phyloP scores from a whole-genome alignment of 2,113 vertebrate genomes.

The Myotis brandtii region DNA sequence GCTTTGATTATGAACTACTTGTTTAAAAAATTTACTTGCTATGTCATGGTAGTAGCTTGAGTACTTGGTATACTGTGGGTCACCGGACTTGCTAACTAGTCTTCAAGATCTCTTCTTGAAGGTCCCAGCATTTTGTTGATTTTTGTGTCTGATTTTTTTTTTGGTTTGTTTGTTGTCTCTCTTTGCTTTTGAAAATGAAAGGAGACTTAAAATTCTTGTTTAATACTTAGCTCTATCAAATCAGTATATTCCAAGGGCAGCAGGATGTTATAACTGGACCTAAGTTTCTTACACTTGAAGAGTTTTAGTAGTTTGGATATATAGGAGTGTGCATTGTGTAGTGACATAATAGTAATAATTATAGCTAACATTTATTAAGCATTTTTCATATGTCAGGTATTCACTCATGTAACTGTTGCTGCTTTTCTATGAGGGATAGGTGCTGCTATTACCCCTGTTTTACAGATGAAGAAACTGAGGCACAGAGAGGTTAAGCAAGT shows the following conservation, averaged over 20 bases:
- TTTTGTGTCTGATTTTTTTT: background rate
- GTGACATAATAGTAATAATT: background rate
- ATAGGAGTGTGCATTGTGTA: background rate
- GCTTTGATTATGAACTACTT: background rate
- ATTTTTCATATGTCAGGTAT: background rate
- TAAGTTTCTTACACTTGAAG: background rate
- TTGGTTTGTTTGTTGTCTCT: constrained; percentile 20
- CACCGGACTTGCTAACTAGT: background rate
- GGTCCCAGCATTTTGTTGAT: background rate
- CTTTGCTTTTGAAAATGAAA: constrained; percentile 23
- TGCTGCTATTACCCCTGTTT: background rate
- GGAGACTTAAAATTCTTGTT: constrained; percentile 10
- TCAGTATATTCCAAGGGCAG: background rate
- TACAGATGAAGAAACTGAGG: background rate
- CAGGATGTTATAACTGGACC: background rate
- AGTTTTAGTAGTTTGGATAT: background rate
- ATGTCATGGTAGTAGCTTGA: background rate
- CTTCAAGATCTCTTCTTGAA: background rate
- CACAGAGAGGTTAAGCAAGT: background rate
- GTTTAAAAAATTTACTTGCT: background rate
- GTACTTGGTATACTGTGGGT: background rate
- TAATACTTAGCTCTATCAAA: background rate
- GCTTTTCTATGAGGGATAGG: background rate
- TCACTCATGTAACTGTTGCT: background rate
- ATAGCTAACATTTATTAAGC: background rate